Evolutionary conservation across 1,140 invertebrate species (phyloP).

Genomic region (Procambarus virginalis): DNA sequence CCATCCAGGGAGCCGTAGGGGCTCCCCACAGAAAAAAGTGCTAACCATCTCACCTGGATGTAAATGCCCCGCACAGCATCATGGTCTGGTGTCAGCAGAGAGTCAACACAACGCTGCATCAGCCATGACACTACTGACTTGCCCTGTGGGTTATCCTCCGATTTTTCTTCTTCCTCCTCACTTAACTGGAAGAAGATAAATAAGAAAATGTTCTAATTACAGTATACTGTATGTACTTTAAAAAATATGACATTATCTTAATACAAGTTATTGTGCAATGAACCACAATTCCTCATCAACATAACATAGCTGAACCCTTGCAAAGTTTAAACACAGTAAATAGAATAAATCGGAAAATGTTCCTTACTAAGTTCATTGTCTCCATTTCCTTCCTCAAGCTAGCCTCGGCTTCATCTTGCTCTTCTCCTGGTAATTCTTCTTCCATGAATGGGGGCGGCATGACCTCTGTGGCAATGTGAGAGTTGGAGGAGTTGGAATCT

Average conservation of each 20-base stretch:
- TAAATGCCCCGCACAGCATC: slow-evolving; percentile 54
- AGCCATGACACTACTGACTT: slow-evolving; percentile 63
- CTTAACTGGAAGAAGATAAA: slow-evolving; percentile 30
- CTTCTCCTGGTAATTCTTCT: slow-evolving; percentile 55
- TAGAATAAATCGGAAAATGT: background rate
- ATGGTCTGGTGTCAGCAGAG: slow-evolving; percentile 37
- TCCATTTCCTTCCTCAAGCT: slow-evolving; percentile 36
- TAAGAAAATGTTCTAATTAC: background rate
- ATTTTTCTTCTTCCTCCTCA: slow-evolving; percentile 39
- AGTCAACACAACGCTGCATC: slow-evolving; percentile 55
- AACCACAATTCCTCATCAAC: too few relatives aligned
- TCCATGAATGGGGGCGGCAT: slow-evolving; percentile 27
- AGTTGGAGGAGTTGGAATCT: slow-evolving; percentile 29
- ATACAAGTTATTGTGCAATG: too few relatives aligned
- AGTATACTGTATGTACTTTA: too few relatives aligned
- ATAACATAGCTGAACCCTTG: too few relatives aligned
- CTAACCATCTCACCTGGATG: slow-evolving; percentile 38
- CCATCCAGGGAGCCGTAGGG: too few relatives aligned
- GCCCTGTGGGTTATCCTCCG: background rate
- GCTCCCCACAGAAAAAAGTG: too few relatives aligned
- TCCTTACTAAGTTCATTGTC: slow-evolving; percentile 35
- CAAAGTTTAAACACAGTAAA: too few relatives aligned
- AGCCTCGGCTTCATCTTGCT: slow-evolving; percentile 49
- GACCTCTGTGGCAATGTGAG: background rate
- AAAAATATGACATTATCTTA: too few relatives aligned